Percentiles rank a stretch among this genome's conserved stretches.
Conservation (phyloP, 1,140 invertebrate species). For the Holcopasites calliopsidis region DNA sequence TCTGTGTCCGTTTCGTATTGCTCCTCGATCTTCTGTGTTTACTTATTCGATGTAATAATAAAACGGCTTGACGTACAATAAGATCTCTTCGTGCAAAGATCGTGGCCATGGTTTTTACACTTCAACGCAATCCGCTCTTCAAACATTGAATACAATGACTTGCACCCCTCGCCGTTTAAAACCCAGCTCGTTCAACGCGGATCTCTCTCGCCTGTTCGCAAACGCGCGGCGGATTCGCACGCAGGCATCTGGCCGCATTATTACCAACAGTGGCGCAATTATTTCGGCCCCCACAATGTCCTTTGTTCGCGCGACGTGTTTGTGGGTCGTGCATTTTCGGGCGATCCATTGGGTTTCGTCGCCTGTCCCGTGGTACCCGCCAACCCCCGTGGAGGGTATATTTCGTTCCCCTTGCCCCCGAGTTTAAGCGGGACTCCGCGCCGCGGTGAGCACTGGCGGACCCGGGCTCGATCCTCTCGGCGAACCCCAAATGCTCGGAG, state of each 20-base stretch:
- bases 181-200: no score
- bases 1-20: no score
- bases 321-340: conserved; percentile 47
- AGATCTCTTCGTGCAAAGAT: no score
- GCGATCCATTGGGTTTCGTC: conserved; percentile 41
- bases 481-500: conserved; percentile 51
- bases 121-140: no score
- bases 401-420: background rate
- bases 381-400: background rate
- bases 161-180: no score
- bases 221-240: background rate
- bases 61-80: no score
- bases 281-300: conserved; percentile 44
- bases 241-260: conserved; percentile 48
- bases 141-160: no score
- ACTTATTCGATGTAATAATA: no score
- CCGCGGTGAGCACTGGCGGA: conserved; percentile 22
- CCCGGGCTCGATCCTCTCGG: conserved; percentile 54
- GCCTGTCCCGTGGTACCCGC: background rate
- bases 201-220: background rate
- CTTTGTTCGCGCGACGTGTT: conserved; percentile 26
- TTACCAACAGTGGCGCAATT: conserved; percentile 43
- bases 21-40: no score
- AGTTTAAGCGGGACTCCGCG: conserved; percentile 51
- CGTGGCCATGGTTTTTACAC: no score